These are phyloP conservation scores for Labrus mixtus DNA, from an alignment of 2,113 vertebrate species.

Conservation along the genomic window DNA sequence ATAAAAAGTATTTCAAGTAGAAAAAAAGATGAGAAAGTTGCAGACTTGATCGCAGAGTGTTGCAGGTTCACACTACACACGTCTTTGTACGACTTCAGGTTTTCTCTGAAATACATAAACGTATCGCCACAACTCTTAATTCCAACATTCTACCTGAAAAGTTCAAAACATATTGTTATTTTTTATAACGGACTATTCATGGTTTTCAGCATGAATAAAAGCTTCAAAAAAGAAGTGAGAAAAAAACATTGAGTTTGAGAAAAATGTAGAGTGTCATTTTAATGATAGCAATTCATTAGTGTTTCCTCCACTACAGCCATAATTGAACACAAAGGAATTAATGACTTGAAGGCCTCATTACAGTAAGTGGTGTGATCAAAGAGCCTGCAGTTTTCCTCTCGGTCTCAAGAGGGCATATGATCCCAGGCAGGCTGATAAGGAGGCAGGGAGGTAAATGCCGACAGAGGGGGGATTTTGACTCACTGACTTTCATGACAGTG, in stretches of 20 bases:
- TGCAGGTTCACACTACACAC: too few relatives aligned
- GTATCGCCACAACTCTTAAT: too few relatives aligned
- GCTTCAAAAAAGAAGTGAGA: neutral
- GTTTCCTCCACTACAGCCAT: constrained; percentile 40
- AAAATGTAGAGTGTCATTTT: constrained; percentile 44
- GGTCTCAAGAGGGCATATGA: constrained; percentile 73
- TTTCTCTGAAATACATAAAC: too few relatives aligned
- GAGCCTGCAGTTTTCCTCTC: constrained; percentile 63
- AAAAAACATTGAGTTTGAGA: constrained; percentile 10
- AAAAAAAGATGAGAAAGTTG: too few relatives aligned
- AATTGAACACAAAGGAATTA: constrained; percentile 71
- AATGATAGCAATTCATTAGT: constrained; percentile 62
- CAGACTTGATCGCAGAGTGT: too few relatives aligned
- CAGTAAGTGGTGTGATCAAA: constrained; percentile 65
- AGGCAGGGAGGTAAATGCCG: constrained; percentile 36
- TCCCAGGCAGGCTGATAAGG: constrained; percentile 62
- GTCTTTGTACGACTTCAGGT: too few relatives aligned
- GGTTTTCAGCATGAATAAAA: constrained; percentile 1
- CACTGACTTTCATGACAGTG: constrained; percentile 9
- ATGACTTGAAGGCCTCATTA: constrained; percentile 74
- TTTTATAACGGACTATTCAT: neutral
- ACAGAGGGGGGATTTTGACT: constrained; percentile 45
- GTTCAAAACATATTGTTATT: neutral
- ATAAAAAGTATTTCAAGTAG: too few relatives aligned
- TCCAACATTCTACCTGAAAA: neutral